Base-by-base conservation (phyloP, 2,888 invertebrate genomes). In the Drosophila stalkeri region DNA sequence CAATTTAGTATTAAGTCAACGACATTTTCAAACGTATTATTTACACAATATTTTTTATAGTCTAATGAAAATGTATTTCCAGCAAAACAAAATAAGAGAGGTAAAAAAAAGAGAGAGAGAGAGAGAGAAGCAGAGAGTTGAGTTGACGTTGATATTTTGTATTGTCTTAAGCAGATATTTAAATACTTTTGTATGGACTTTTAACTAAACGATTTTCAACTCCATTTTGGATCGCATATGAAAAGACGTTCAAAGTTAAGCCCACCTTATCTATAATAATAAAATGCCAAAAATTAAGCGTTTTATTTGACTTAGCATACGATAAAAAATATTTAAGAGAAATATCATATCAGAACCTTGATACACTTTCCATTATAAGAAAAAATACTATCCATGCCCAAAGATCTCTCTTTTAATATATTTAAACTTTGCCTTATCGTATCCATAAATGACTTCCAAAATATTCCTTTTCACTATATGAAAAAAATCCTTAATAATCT, bases 1-100 rank as follows among this genome's bases (percentile, higher is more conserved):
- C 14, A 33, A 75, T 49, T 57, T 78, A 84, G 70, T 71, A 23
- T 57, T 80, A 80, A 78, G 72, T 23, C 54, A 72, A 18, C 56
- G 51, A 43, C 47, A 54, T 49, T 62, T 62, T 65, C 49, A 57
- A 61, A 63, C 72, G 63, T 66, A 69, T 76, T 73, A 73, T 77
- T 73, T 70, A 77, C 69, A 51, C 49, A 59, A 23, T 16, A 49
- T 52, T 68, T 68, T 72, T 60, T 65, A 46, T 67, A 54, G 49
- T 23, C 14, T 23, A 44, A 41, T 41, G 35, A 56, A 52, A 27
- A 65, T 43, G 47, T 55, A 66, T 55, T 52, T 51, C 49, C 23
- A 54, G 46, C 47, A 23, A 35, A 35, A 49, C 33, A 37, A 51
- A 46, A 14, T 3, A 18, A 1, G 46, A 2, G 6, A 6, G 27